A percentile compares a stretch with the other conserved stretches of the same genome.
Conservation (phyloP, 92 coral and sea anemone species). For the Chrysogorgia sp. region DNA sequence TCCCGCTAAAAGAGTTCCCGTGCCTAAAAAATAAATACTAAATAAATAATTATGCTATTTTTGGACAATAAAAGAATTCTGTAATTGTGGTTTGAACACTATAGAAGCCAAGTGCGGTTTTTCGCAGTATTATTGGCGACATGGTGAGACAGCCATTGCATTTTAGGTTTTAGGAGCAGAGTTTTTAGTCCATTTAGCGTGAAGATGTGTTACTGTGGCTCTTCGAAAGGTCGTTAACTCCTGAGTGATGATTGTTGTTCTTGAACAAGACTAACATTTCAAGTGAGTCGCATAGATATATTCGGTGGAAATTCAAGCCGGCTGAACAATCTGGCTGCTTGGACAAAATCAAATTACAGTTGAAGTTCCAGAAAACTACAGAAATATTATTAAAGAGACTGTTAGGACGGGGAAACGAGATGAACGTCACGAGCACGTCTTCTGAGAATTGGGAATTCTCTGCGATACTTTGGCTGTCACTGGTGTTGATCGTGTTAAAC, state of each 20-base stretch:
- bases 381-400: not conserved
- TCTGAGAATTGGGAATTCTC: slow-evolving; percentile 23
- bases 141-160: not conserved
- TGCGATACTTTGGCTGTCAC: slow-evolving; percentile 35
- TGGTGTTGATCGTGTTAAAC: slow-evolving; percentile 43
- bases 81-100: slow-evolving; percentile 37
- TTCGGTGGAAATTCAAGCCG: too few species aligned
- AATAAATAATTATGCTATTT: slow-evolving; percentile 43
- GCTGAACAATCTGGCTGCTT: too few species aligned
- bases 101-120: slow-evolving; percentile 12
- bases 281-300: too few species aligned
- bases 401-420: not conserved
- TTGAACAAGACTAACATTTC: too few species aligned
- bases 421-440: slow-evolving; percentile 12
- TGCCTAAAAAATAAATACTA: slow-evolving; percentile 10
- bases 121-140: slow-evolving; percentile 9
- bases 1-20: slow-evolving; percentile 4
- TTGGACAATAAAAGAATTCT: slow-evolving; percentile 22
- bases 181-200: too few species aligned
- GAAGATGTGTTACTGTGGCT: too few species aligned
- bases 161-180: not conserved
- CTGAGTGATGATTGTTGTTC: too few species aligned
- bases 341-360: not conserved
- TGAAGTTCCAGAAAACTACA: not conserved
- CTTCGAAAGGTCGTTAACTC: too few species aligned